Evolutionary conservation across 2,888 invertebrate species (phyloP).

Genomic region (Carterocephalus palaemon): DNA sequence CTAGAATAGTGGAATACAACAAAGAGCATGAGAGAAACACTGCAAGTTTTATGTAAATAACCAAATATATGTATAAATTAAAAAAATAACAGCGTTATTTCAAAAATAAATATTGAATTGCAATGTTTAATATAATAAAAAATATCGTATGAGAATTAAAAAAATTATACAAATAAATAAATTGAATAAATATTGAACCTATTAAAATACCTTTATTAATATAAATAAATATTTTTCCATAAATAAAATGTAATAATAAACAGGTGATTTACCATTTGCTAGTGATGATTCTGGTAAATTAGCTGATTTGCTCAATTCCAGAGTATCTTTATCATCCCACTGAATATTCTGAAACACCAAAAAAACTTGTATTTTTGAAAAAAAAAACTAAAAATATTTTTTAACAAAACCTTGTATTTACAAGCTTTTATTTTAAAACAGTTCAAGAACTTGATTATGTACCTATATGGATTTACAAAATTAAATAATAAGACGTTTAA

Average conservation of each 20-base stretch:
- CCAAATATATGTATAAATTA: neutral
- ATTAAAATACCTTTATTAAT: constrained; percentile 5
- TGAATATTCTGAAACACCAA: constrained; percentile 52
- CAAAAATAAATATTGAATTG: too few species aligned
- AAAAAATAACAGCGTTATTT: too few species aligned
- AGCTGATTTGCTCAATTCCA: constrained; percentile 21
- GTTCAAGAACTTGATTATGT: too few species aligned
- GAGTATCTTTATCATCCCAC: constrained; percentile 51
- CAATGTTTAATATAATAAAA: too few species aligned
- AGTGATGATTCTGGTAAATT: constrained; percentile 45
- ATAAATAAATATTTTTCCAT: constrained; percentile 9
- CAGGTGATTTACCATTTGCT: constrained; percentile 49
- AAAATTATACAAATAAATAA: constrained; percentile 5
- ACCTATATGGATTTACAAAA: too few species aligned
- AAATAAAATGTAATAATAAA: constrained; percentile 14
- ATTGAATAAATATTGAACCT: constrained; percentile 3
- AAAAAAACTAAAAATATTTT: constrained; percentile 17
- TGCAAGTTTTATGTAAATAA: too few species aligned
- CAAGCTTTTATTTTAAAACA: too few species aligned
- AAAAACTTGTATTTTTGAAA: constrained; percentile 23
- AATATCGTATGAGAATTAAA: too few species aligned
- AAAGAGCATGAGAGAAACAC: too few species aligned
- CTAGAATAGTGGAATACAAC: too few species aligned
- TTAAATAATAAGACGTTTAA: constrained; percentile 48
- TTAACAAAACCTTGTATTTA: too few species aligned